Evolutionary conservation across 2,888 invertebrate genomes (phyloP), one percentile per base, ranked within the genome.

Genomic region (Eurois occulta): DNA sequence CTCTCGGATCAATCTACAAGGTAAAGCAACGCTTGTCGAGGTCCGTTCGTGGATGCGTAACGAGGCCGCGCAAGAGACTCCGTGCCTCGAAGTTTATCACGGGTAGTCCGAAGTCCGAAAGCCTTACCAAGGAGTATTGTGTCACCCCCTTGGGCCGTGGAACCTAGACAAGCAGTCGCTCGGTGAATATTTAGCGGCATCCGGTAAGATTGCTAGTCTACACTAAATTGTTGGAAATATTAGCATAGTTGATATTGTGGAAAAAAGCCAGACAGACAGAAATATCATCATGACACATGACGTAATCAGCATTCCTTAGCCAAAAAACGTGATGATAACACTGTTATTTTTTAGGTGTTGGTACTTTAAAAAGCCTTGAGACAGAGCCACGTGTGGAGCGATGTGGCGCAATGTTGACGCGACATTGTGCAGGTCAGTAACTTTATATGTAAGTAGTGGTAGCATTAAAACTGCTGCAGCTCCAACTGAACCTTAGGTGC

Each of bases 361-460:
- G n/a, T 38, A 11, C 11, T 21, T 3, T 60, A 21, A 60, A 41
- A 55, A 46, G 28, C 60, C 75, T 75, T 71, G 41, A 72, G n/a
- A 24, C 10, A 60, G 21, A 28, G 3, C 60, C 8, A 32, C 58
- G 58, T 60, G 58, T 28, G 28, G 13, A 58, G 28, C 8, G 48
- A 48, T 48, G 48, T 48, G 43, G 75, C 55, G 58, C 78, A 78
- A 80, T 77, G 64, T 41, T 58, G 75, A 68, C 69, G 70, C 84
- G 89, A 83, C 89, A 89, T 91, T 91, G 90, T 75, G 87, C 83
- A 86, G 92, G 91, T 92, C 92, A 92, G 92, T 92, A 89, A 87
- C 86, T 82, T 62, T 78, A 75, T 77, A 75, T 21, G 46, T 70
- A 75, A 16, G 46, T 70, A 82, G 58, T 41, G 62, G 69, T 2